phyloP scores from a whole-genome alignment of 1,140 invertebrate species.

The Aphaenogaster ashmeadi region DNA sequence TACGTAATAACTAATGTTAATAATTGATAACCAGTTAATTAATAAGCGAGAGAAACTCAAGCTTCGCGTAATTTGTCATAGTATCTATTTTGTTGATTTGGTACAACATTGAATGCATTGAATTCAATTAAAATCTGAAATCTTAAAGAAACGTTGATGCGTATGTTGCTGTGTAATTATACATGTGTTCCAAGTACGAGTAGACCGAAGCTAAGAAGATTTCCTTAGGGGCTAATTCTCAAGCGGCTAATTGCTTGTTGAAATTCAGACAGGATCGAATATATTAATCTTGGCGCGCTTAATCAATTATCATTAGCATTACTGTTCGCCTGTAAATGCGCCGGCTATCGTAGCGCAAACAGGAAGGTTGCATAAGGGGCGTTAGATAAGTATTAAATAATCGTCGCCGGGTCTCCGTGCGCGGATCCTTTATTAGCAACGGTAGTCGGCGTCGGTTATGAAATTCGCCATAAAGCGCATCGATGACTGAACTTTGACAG shows the following conservation, averaged over 20 bases:
- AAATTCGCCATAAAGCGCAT: slow-evolving; percentile 17
- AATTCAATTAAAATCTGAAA: slow-evolving; percentile 11
- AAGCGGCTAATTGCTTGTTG: not conserved
- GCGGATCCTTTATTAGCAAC: slow-evolving; percentile 15
- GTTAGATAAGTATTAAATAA: slow-evolving; percentile 56
- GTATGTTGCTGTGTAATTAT: not conserved
- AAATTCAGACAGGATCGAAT: slow-evolving; percentile 30
- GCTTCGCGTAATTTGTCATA: not conserved
- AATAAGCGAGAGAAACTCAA: not conserved
- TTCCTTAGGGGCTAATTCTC: not conserved
- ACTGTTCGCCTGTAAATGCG: not conserved
- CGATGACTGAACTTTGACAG: slow-evolving; percentile 28
- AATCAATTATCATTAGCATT: slow-evolving; percentile 33
- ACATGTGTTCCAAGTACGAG: not conserved
- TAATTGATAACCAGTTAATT: not conserved
- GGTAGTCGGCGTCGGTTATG: not conserved
- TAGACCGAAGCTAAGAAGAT: not conserved
- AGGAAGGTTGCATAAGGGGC: slow-evolving; percentile 29
- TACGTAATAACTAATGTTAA: not conserved
- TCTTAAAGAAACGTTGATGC: not conserved
- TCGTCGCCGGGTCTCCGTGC: not conserved
- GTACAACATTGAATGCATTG: not conserved
- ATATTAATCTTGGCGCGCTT: slow-evolving; percentile 23
- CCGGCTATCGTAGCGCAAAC: not conserved
- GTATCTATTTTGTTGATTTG: not conserved